These are phyloP conservation scores for Oeneis ivallda DNA, from an alignment of 2,888 invertebrate species.

Conservation along the genomic window DNA sequence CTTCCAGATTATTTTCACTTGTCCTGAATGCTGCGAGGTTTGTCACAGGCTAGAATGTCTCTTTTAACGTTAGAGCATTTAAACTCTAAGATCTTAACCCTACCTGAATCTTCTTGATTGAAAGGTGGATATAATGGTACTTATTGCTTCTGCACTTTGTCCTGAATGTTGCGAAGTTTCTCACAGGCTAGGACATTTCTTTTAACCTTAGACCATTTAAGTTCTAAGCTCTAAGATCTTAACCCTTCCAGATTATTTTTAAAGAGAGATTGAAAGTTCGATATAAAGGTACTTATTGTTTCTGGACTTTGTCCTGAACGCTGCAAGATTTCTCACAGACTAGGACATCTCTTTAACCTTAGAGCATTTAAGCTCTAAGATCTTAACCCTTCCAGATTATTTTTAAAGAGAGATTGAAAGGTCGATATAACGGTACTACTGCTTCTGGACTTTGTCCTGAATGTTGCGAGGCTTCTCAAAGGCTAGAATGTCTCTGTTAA, in stretches of 20 bases:
- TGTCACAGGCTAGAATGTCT: no score
- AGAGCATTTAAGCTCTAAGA: no score
- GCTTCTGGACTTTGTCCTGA: constrained; percentile 52
- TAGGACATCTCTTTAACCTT: constrained; percentile 77
- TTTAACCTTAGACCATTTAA: constrained; percentile 45
- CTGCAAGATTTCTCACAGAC: neutral
- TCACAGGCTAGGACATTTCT: constrained; percentile 47
- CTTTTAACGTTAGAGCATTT: no score
- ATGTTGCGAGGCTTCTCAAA: neutral
- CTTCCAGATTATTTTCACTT: no score
- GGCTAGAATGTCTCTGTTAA: no score
- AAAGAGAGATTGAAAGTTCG: neutral
- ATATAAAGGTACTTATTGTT: constrained; percentile 49
- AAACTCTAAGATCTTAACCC: no score
- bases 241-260: no score
- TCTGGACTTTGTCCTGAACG: constrained; percentile 46
- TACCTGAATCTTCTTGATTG: neutral
- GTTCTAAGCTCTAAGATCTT: no score
- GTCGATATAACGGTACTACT: constrained; percentile 43
- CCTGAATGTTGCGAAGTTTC: no score
- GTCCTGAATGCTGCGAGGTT: no score
- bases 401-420: neutral
- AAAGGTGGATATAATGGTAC: constrained; percentile 1
- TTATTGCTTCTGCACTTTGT: constrained; percentile 59
- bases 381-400: no score